phyloP scores from a whole-genome alignment of 2,797 vertebrate species.

The Neosalanx taihuensis region DNA sequence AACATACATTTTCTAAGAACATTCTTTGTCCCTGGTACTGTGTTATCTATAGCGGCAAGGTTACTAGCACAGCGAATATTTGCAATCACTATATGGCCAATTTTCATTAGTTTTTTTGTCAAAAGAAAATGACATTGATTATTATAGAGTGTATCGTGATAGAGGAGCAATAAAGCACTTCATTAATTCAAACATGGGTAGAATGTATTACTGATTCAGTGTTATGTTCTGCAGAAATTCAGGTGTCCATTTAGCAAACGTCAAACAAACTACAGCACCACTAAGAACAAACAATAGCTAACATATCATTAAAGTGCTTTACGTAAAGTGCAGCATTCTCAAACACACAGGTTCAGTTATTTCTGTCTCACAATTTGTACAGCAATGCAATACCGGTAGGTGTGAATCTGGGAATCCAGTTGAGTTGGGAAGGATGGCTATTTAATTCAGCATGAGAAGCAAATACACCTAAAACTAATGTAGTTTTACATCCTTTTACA shows the following conservation, averaged over 20 bases:
- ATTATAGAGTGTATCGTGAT: constrained; percentile 3
- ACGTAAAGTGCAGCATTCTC: too few relatives aligned
- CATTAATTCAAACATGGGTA: constrained; percentile 16
- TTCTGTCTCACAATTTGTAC: too few relatives aligned
- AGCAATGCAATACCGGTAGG: too few relatives aligned
- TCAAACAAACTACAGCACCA: too few relatives aligned
- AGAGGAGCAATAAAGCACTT: constrained; percentile 11
- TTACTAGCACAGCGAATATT: constrained; percentile 40
- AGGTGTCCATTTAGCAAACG: too few relatives aligned
- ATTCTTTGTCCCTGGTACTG: constrained; percentile 39
- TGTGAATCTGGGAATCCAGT: too few relatives aligned
- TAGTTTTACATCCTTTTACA: not conserved
- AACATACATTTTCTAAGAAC: constrained; percentile 28
- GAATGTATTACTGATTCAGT: constrained; percentile 26
- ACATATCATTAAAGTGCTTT: too few relatives aligned
- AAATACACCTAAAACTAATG: too few relatives aligned
- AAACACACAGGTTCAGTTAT: too few relatives aligned
- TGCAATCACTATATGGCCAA: constrained; percentile 22
- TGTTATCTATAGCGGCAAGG: constrained; percentile 57
- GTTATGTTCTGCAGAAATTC: not conserved
- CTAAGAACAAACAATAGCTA: too few relatives aligned
- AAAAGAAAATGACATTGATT: constrained; percentile 12
- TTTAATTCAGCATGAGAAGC: too few relatives aligned
- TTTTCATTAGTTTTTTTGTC: constrained; percentile 12
- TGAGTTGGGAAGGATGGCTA: too few relatives aligned